phyloP scores from a whole-genome alignment of 2,797 vertebrate species.

The Labeo calbasu region DNA sequence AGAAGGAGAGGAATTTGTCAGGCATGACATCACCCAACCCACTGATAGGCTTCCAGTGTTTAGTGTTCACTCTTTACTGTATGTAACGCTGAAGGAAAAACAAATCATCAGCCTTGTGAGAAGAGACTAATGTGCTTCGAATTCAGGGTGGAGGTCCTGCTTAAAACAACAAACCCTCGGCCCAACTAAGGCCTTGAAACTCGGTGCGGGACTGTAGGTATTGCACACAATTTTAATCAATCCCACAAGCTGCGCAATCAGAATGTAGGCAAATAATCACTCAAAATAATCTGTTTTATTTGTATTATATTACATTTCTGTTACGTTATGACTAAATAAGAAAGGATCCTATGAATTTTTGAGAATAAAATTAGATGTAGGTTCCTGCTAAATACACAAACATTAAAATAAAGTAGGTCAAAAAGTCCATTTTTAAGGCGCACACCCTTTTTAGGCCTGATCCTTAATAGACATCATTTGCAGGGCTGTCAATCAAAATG shows the following conservation, averaged over 20 bases:
- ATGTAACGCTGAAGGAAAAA: slow-evolving; percentile 29
- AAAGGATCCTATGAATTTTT: not conserved
- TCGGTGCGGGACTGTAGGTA: not conserved
- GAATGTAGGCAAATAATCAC: not conserved
- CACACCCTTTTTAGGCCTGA: slow-evolving; percentile 1
- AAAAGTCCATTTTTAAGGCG: not conserved
- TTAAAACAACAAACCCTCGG: slow-evolving; percentile 40
- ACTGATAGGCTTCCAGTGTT: slow-evolving; percentile 48
- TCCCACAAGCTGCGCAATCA: not conserved
- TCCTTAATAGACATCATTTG: slow-evolving; percentile 1
- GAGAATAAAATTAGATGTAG: not conserved
- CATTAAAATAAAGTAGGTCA: not conserved
- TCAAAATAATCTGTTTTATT: not conserved
- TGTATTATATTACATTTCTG: not conserved
- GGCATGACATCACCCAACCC: slow-evolving; percentile 33
- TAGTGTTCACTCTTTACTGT: slow-evolving; percentile 33
- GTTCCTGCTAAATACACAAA: not conserved
- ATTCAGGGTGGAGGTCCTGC: slow-evolving; percentile 39
- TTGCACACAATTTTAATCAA: slow-evolving; percentile 3
- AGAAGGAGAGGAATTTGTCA: slow-evolving; percentile 40
- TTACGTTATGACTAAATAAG: not conserved
- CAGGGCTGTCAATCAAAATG: slow-evolving; percentile 44
- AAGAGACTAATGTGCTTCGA: slow-evolving; percentile 30
- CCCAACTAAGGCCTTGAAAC: not conserved
- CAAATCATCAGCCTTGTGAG: slow-evolving; percentile 21